Base-by-base conservation (phyloP, 2,113 vertebrate species). In the Lepus americanus region DNA sequence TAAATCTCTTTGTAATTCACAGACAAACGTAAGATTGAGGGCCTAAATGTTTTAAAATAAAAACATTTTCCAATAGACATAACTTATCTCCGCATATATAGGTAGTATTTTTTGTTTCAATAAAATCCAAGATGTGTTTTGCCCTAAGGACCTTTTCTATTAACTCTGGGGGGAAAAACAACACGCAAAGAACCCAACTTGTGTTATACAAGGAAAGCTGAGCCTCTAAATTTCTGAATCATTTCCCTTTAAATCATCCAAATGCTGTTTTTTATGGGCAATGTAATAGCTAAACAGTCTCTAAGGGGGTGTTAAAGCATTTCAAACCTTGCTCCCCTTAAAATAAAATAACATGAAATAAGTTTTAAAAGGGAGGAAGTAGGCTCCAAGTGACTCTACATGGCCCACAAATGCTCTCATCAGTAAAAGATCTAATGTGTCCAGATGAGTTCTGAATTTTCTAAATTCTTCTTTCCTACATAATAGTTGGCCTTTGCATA, bases 221-320 rank as follows among this genome's bases (percentile, higher is more conserved):
- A 95, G 90, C 67, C 36, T 94, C 96, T 94, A 87, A 78, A 96
- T 94, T 96, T 96, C 89, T 97, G 91, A 96, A 96, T 97, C 76
- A 92, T 95, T 97, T 97, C 93, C 93, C 77, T 74, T 97, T 97
- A 97, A 97, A 90, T 94, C 89, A 97, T 97, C 94, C 95, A 97
- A 96, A 94, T 82, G 89, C 88, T 97, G 49, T 70, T 95, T 96
- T 97, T 93, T 96, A 96, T 96, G 87, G 73, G 63, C 94, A 94
- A 90, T 90, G 89, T 66, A 93, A 94, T 70, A 72, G 90, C 23
- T 80, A 95, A 95, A 93, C 72, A 73, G 76, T 97, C 97, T 92
- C 96, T 23, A 76, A 87, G 87, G 76, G 78, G 16, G 20, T 90
- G 80, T 82, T 96, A 95, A 96, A 92, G 69, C 36, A 90, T 89